Percentiles rank a stretch among this genome's conserved stretches.
Evolutionary conservation across 2,888 invertebrate genomes (phyloP).

Genomic region (Desoria tigrina): DNA sequence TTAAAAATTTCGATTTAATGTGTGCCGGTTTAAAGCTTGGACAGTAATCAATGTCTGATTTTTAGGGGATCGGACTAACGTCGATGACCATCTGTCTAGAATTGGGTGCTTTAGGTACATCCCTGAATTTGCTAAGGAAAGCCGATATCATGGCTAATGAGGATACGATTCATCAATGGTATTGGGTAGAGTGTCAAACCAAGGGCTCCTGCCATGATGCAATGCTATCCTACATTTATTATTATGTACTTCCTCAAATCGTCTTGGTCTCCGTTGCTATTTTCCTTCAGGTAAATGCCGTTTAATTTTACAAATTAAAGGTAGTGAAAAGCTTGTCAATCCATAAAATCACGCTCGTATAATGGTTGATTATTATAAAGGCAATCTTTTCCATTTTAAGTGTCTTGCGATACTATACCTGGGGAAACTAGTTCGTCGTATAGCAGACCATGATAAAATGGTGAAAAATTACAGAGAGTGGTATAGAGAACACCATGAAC

Average conservation of each 20-base stretch:
- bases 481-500: slow-evolving; percentile 27
- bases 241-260: slow-evolving; percentile 45
- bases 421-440: slow-evolving; percentile 11
- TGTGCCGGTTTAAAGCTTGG: background rate
- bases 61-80: slow-evolving; percentile 34
- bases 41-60: slow-evolving; percentile 1
- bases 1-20: background rate
- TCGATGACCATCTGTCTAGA: slow-evolving; percentile 36
- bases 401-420: slow-evolving; percentile 16
- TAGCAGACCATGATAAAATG: slow-evolving; percentile 20
- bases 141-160: slow-evolving; percentile 35
- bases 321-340: too few relatives aligned
- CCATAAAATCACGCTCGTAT: too few relatives aligned
- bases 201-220: slow-evolving; percentile 29
- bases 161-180: slow-evolving; percentile 45
- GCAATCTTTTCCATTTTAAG: too few relatives aligned
- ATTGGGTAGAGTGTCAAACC: slow-evolving; percentile 43
- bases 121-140: slow-evolving; percentile 31
- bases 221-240: slow-evolving; percentile 39
- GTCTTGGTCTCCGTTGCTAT: slow-evolving; percentile 33
- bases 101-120: slow-evolving; percentile 37
- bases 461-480: slow-evolving; percentile 17
- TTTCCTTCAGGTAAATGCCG: slow-evolving; percentile 34
- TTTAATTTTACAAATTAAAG: too few relatives aligned
- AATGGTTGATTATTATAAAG: too few relatives aligned